A percentile compares a stretch with the other conserved stretches of the same genome.
phyloP scores from a whole-genome alignment of 2,888 invertebrate genomes.

The Busseola fusca region DNA sequence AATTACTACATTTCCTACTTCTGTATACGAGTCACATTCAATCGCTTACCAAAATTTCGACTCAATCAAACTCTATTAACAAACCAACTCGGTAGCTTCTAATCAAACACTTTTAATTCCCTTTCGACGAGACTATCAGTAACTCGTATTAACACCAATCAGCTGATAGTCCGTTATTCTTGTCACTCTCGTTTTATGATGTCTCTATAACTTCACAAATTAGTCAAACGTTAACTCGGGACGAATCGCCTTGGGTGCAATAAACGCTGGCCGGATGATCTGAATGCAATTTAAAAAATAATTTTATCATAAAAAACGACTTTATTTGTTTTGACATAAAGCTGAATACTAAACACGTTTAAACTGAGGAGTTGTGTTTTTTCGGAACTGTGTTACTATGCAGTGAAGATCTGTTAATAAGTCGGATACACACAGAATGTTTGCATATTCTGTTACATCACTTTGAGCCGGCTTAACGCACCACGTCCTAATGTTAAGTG shows the following conservation, averaged over 20 bases:
- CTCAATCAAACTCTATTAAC: conserved; percentile 39
- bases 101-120: conserved; percentile 43
- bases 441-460: conserved; percentile 86
- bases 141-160: conserved; percentile 64
- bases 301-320: conserved; percentile 42
- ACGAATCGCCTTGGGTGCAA: conserved; percentile 86
- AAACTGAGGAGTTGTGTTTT: conserved; percentile 35
- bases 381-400: conserved; percentile 19
- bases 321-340: conserved; percentile 52
- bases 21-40: neutral
- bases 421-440: conserved; percentile 82
- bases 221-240: conserved; percentile 86
- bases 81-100: conserved; percentile 9
- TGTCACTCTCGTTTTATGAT: conserved; percentile 78
- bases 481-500: conserved; percentile 85
- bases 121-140: conserved; percentile 50
- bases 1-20: neutral
- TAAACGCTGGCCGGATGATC: conserved; percentile 84
- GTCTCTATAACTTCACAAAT: conserved; percentile 86
- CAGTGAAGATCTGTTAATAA: conserved; percentile 87
- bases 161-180: conserved; percentile 77
- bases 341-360: conserved; percentile 48
- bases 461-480: conserved; percentile 85
- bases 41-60: neutral
- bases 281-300: conserved; percentile 77